These are phyloP conservation scores for Drosophila ezoana DNA, from an alignment of 2,888 invertebrate genomes.

Conservation along the genomic window DNA sequence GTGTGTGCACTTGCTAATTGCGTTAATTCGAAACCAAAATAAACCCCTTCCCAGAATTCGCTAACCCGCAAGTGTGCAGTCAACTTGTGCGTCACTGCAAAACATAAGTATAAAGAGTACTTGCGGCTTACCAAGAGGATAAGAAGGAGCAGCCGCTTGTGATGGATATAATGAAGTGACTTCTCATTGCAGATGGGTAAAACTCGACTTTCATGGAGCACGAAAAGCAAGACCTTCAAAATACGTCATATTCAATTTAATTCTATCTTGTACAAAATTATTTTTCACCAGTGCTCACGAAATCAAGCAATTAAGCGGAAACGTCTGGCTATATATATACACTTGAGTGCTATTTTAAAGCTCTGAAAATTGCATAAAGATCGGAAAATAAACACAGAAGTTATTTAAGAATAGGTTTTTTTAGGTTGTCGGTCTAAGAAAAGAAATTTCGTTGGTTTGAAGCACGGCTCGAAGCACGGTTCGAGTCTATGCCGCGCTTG, in stretches of 20 bases:
- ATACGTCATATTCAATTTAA: not conserved
- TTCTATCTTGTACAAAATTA: not conserved
- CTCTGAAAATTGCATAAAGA: too few relatives aligned
- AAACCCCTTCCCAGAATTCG: constrained; percentile 22
- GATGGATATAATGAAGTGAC: not conserved
- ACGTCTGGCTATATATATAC: too few relatives aligned
- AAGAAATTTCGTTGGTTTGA: too few relatives aligned
- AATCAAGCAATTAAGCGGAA: too few relatives aligned
- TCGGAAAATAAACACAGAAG: too few relatives aligned
- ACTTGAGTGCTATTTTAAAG: too few relatives aligned
- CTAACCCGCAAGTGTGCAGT: not conserved
- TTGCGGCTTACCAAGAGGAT: not conserved
- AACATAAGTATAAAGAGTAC: constrained; percentile 7
- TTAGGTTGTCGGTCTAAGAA: too few relatives aligned
- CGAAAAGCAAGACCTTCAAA: not conserved
- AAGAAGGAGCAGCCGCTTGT: not conserved
- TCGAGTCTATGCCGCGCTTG: too few relatives aligned
- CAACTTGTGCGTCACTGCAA: constrained; percentile 12
- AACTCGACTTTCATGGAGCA: not conserved
- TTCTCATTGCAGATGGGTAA: not conserved
- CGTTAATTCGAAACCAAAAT: constrained; percentile 72
- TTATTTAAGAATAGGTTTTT: too few relatives aligned
- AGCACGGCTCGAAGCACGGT: too few relatives aligned
- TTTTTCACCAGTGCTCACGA: not conserved
- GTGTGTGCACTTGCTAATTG: constrained; percentile 61